Conservation (phyloP, 2,888 invertebrate species). For the Philereme transversata region DNA sequence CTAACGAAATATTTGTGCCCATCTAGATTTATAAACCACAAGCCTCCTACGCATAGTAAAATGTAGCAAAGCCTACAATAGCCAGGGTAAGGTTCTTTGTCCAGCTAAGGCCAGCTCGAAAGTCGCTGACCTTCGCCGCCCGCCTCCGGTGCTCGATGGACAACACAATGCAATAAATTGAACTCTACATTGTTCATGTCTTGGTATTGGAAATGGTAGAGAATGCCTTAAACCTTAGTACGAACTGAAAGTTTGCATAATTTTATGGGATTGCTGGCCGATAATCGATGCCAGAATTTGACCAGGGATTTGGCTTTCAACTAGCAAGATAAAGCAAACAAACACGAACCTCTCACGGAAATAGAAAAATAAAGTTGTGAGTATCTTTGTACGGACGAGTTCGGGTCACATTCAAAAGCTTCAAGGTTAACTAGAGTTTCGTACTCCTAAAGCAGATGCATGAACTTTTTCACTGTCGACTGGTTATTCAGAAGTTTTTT, state of each 20-base stretch:
- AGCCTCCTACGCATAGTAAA: slow-evolving; percentile 27
- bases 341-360: background rate
- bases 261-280: too few species aligned
- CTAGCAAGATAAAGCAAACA: background rate
- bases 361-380: background rate
- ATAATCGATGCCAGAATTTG: too few species aligned
- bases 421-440: slow-evolving; percentile 8
- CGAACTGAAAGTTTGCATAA: too few species aligned
- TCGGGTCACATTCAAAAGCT: background rate
- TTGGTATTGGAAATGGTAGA: slow-evolving; percentile 20
- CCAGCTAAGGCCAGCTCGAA: slow-evolving; percentile 53
- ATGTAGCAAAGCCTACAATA: slow-evolving; percentile 30
- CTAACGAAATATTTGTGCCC: background rate
- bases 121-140: slow-evolving; percentile 77
- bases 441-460: slow-evolving; percentile 7
- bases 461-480: slow-evolving; percentile 14
- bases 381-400: background rate
- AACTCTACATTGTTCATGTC: slow-evolving; percentile 33
- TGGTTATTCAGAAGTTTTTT: slow-evolving; percentile 9
- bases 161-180: slow-evolving; percentile 44
- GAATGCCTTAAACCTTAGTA: too few species aligned
- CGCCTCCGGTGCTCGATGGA: slow-evolving; percentile 46
- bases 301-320: too few species aligned
- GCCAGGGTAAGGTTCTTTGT: slow-evolving; percentile 54
- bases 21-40: slow-evolving; percentile 2